Evolutionary conservation across 2,888 invertebrate species (phyloP).

Genomic region (Chrysotoxum bicinctum): DNA sequence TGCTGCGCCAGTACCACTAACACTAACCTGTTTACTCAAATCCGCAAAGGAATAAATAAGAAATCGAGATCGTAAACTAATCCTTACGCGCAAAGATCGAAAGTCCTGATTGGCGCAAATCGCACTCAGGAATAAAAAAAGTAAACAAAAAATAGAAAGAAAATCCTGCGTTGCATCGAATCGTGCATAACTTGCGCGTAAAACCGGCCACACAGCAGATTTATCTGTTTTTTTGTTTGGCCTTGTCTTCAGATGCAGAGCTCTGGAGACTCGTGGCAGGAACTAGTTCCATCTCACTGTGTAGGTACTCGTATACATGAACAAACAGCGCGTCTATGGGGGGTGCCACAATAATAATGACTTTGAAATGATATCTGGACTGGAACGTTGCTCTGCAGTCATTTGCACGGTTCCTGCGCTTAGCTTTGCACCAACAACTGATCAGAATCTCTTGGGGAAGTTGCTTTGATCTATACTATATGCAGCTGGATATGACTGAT

Average conservation of each 20-base stretch:
- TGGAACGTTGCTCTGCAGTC: slow-evolving; percentile 44
- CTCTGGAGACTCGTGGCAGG: slow-evolving; percentile 47
- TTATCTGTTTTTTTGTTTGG: slow-evolving; percentile 29
- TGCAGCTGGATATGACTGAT: slow-evolving; percentile 41
- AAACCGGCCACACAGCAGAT: slow-evolving; percentile 53
- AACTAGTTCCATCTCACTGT: slow-evolving; percentile 49
- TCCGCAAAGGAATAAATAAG: slow-evolving; percentile 40
- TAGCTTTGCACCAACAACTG: slow-evolving; percentile 6
- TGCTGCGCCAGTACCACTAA: slow-evolving; percentile 1
- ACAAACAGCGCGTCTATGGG: slow-evolving; percentile 22
- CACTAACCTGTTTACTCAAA: slow-evolving; percentile 43
- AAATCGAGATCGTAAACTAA: slow-evolving; percentile 62
- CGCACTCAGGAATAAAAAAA: not conserved
- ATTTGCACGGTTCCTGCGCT: slow-evolving; percentile 59
- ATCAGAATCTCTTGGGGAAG: slow-evolving; percentile 39
- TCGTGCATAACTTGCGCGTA: slow-evolving; percentile 50
- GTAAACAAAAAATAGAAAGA: not conserved
- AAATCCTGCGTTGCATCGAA: slow-evolving; percentile 13
- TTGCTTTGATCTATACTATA: not conserved
- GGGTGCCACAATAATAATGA: slow-evolving; percentile 52
- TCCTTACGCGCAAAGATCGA: slow-evolving; percentile 60
- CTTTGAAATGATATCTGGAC: slow-evolving; percentile 49
- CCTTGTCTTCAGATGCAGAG: not conserved
- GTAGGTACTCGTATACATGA: not conserved
- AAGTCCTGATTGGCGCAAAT: slow-evolving; percentile 55